Base-by-base conservation (phyloP, 1,140 invertebrate genomes). In the Lycorma delicatula region DNA sequence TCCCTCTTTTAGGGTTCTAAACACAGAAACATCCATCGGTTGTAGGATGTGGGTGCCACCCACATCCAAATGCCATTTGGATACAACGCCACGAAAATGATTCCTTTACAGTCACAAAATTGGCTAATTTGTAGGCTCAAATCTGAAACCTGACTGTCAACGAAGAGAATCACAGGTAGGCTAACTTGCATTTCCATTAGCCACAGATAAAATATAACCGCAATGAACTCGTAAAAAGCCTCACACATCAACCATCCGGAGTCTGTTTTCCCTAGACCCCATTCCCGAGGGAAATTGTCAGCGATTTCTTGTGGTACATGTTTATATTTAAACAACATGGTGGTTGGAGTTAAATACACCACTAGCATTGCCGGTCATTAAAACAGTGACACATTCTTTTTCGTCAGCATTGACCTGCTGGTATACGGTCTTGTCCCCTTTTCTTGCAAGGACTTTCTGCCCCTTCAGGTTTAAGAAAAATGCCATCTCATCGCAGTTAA, bases 41-140 rank as follows among this genome's bases (percentile, higher is more conserved):
- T 75, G 73, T 6, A 74, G 44, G 16, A 75, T 66, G 54, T 75
- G 72, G 4, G 72, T 75, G 2, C 2, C n/a, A n/a, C n/a, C n/a
- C n/a, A n/a, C n/a, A n/a, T n/a, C n/a, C n/a, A n/a, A n/a, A n/a
- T n/a, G n/a, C 70, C 63, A 63, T 75, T 75, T 7, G 72, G 72
- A 26, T 65, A 68, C 4, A 75, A 56, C 5, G 68, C 66, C 9
- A 74, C 54, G 27, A 75, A 56, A 28, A 71, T 61, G 7, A 77
- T 75, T 27, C 59, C 59, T 54, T 73, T 71, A 55, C 68, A 58
- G 1, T 36, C 26, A 55, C 74, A 76, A 60, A 74, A 73, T n/a
- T 70, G 61, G 34, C 66, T 69, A 20, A 72, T 12, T 11, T 67
- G 26, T 7, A 72, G 53, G 18, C 66, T 69, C 44, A 71, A 28